Base-by-base conservation (phyloP, 2,888 invertebrate species). In the Hyppa rectilinea region DNA sequence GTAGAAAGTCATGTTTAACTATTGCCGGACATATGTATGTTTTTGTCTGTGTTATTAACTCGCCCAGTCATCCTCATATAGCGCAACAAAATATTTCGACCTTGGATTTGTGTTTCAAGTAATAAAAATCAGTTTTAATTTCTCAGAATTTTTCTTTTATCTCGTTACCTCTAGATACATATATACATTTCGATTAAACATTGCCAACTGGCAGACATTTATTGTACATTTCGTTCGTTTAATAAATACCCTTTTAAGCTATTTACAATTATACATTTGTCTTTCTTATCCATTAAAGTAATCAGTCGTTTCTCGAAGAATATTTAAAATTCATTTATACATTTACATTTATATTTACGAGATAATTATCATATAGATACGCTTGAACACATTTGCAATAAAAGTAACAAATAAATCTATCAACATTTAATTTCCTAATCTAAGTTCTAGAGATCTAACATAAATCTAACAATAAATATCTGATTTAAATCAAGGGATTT, bases 321-420 rank as follows among this genome's bases (percentile, higher is more conserved):
- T 85, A 87, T 84, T 87, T 82, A 86, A 76, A 76, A 78, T 80
- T 80, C 49, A 63, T 49, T 67, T 78, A 78, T 80, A 85, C 79
- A 85, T 82, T 77, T 84, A 78, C 74, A 77, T 58, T 74, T 75
- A 69, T 79, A 66, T 79, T 77, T 82, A 81, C 68, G 74, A 81
- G 80, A 74, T 80, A 85, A 83, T 86, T 83, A 85, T 85, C 80
- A 85, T 81, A 87, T 85, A 83, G 82, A 88, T 82, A 92, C 93
- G 93, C 94, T 88, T 93, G 94, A 94, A 95, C 94, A 93, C 91
- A 91, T 92, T 83, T 88, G 90, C 92, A 91, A 92, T 92, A 90
- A 93, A 86, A 92, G 91, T 89, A 90, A 92, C 92, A 90, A 91
- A 87, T 83, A 85, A n/a, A 86, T 87, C 87, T 90, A 88, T 88